Percentiles rank a stretch among this genome's conserved stretches.
Evolutionary conservation across 2,888 invertebrate genomes (phyloP).

Genomic region (Drosophila subsilvestris): DNA sequence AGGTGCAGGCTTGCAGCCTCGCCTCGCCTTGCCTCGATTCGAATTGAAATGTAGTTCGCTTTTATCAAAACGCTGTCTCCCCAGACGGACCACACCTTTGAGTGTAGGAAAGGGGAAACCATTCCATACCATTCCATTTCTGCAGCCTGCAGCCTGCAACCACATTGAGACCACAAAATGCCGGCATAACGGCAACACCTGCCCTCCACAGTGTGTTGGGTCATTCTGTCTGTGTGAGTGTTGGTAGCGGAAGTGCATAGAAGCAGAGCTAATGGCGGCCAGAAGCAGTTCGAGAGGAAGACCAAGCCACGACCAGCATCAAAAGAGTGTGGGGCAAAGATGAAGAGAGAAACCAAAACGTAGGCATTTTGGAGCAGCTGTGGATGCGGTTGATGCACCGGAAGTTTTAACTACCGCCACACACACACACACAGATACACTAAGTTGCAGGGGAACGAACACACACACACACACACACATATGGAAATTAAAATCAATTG

Average conservation of each 20-base stretch:
- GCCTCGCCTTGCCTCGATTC: constrained; percentile 21
- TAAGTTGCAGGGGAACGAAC: neutral
- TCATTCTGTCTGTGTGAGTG: constrained; percentile 22
- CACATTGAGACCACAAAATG: constrained; percentile 48
- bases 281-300: neutral
- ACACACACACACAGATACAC: constrained; percentile 24
- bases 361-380: constrained; percentile 59
- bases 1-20: neutral
- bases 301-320: constrained; percentile 16
- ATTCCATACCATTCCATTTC: neutral
- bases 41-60: constrained; percentile 59
- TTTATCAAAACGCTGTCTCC: constrained; percentile 43
- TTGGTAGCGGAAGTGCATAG: constrained; percentile 62
- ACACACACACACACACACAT: constrained; percentile 22
- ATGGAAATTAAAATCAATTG: constrained; percentile 66
- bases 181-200: constrained; percentile 68
- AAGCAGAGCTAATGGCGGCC: constrained; percentile 50
- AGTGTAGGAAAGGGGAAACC: neutral
- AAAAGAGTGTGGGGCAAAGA: neutral
- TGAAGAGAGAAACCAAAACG: constrained; percentile 9
- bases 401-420: constrained; percentile 65
- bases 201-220: constrained; percentile 47
- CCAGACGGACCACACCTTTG: constrained; percentile 36
- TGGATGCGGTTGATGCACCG: constrained; percentile 67
- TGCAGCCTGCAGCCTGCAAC: constrained; percentile 28